phyloP scores from a whole-genome alignment of 2,888 invertebrate genomes.

The Chloromyia formosa region DNA sequence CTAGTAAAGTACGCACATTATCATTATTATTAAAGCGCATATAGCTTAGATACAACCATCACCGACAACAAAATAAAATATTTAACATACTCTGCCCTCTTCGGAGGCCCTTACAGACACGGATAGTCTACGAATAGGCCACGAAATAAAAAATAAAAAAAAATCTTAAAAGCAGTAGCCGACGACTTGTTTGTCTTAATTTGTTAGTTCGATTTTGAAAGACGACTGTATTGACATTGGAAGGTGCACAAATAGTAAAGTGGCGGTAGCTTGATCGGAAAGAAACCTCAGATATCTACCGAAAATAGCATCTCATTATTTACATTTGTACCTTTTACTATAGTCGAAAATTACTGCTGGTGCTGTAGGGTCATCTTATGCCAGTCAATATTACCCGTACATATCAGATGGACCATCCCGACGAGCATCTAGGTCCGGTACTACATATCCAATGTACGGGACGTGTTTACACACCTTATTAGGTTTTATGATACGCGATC shows the following conservation, averaged over 20 bases:
- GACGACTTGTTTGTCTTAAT: slow-evolving; percentile 53
- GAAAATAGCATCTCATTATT: slow-evolving; percentile 34
- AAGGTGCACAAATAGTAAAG: slow-evolving; percentile 27
- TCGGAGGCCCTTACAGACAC: neutral
- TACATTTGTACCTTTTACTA: slow-evolving; percentile 40
- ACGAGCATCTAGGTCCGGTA: too few relatives aligned
- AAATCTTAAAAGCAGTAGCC: slow-evolving; percentile 52
- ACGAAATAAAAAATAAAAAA: neutral
- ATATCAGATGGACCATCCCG: slow-evolving; percentile 32
- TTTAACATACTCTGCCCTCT: neutral
- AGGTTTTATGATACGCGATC: slow-evolving; percentile 42
- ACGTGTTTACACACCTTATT: slow-evolving; percentile 44
- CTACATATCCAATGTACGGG: neutral
- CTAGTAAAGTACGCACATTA: slow-evolving; percentile 5
- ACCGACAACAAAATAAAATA: neutral
- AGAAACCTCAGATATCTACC: neutral
- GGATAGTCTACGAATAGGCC: neutral
- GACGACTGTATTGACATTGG: slow-evolving; percentile 28
- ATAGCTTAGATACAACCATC: neutral
- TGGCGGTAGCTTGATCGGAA: slow-evolving; percentile 40
- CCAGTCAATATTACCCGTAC: neutral
- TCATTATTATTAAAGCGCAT: neutral
- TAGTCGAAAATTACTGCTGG: slow-evolving; percentile 28
- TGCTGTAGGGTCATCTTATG: slow-evolving; percentile 11
- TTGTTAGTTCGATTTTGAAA: slow-evolving; percentile 51